Evolutionary conservation across 2,888 invertebrate genomes (phyloP), one percentile per base, ranked within the genome.

Genomic region (Phoenoteleia sp.): DNA sequence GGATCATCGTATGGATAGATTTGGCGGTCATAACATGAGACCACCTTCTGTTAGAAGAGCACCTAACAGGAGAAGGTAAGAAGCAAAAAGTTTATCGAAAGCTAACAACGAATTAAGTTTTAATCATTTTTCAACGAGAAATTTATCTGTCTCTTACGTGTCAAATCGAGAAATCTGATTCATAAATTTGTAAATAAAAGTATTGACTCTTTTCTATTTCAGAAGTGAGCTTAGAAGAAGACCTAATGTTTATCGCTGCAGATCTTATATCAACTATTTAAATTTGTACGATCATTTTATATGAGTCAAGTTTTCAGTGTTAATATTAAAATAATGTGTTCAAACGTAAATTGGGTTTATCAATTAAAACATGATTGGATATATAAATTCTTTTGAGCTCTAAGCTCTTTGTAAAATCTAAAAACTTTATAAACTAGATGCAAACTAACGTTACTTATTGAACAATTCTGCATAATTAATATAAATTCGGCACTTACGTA

Each of bases 31-130:
- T 23, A 91, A 91, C 42, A 94, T 94, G 94, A 91, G 94, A 84
- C 94, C 94, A 76, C 94, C 94, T 58, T 93, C 94, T 17, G 91
- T 91, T 2, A 91, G 94, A 36, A 89, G 93, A 87, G 92, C 91
- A 33, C 93, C 92, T 7, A 91, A 89, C 56, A 91, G 94, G 72
- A 91, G 94, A 89, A 93, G 93, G 94, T 94, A 89, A n/a, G n/a
- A n/a, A n/a, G n/a, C n/a, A n/a, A n/a, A n/a, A n/a, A n/a, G n/a
- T n/a, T n/a, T n/a, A n/a, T n/a, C n/a, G n/a, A n/a, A n/a, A n/a
- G n/a, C n/a, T n/a, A n/a, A n/a, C n/a, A n/a, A n/a, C n/a, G n/a
- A 67, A 49, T 81, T 45, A 54, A 39, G 23, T 33, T 58, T 21
- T 19, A 36, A 36, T 39, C 9, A 62, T 23, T 49, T 52, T 42